Conservation (phyloP, 2,113 vertebrate genomes). For the Phainopepla nitens region DNA sequence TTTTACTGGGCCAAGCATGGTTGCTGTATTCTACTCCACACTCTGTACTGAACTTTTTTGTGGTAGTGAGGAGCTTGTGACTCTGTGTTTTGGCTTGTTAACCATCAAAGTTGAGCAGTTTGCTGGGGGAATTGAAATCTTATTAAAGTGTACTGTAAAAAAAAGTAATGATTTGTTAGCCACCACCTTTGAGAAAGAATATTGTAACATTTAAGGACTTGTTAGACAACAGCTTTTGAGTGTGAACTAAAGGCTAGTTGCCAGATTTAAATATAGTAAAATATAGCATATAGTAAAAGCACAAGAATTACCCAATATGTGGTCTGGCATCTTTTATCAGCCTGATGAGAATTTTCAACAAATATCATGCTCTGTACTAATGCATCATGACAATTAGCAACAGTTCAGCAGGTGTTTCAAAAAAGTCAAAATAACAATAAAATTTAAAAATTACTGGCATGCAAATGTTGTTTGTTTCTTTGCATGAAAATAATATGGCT, state of each 20-base stretch:
- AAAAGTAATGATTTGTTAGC: not conserved
- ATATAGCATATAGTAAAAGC: not conserved
- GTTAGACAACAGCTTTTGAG: not conserved
- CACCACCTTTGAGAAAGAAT: not conserved
- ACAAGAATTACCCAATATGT: not conserved
- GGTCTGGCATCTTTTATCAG: rapidly evolving
- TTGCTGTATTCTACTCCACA: not conserved
- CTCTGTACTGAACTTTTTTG: not conserved
- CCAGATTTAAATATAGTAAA: not conserved
- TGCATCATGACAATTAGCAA: too few species aligned
- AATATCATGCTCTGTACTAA: not conserved
- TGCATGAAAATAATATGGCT: not conserved
- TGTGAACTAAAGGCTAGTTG: not conserved
- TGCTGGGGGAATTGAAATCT: not conserved
- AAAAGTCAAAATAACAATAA: not conserved
- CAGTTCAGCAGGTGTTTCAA: not conserved
- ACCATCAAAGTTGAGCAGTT: not conserved
- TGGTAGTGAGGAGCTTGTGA: not conserved
- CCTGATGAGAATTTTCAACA: not conserved
- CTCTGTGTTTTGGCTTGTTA: not conserved
- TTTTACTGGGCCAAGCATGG: not conserved
- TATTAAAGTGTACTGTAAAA: too few species aligned
- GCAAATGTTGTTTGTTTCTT: not conserved
- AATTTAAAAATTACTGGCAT: not conserved
- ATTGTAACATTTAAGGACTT: not conserved